These are phyloP conservation scores for Pterocles burchelli DNA, from an alignment of 2,113 vertebrate genomes.

Conservation along the genomic window DNA sequence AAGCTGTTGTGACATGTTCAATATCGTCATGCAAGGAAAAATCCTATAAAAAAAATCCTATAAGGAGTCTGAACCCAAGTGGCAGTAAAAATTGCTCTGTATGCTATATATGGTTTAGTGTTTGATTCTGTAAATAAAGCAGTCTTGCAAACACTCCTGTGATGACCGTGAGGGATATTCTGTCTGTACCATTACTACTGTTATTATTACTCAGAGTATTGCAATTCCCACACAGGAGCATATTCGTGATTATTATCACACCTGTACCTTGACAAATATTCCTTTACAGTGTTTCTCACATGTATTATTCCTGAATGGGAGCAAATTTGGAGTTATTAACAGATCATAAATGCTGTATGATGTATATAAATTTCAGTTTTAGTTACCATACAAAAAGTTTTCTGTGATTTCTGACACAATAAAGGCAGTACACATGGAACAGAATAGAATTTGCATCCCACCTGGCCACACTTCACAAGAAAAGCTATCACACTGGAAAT, in stretches of 20 bases:
- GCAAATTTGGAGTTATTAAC: neutral
- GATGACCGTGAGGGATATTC: neutral
- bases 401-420: neutral
- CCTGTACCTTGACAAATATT: neutral
- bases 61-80: neutral
- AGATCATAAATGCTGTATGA: neutral
- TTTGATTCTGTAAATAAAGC: neutral
- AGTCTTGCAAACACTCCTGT: neutral
- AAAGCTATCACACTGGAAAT: neutral
- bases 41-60: too few relatives aligned
- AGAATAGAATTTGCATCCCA: neutral
- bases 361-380: neutral
- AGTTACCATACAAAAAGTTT: neutral
- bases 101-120: neutral
- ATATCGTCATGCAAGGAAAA: neutral
- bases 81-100: neutral
- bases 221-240: neutral
- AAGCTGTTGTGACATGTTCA: neutral
- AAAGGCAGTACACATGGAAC: neutral
- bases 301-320: neutral
- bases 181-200: neutral
- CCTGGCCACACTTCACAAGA: neutral
- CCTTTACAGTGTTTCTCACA: neutral
- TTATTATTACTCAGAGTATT: neutral
- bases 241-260: neutral